Evolutionary conservation across 2,888 invertebrate species (phyloP).

Genomic region (Vanessa cardui): DNA sequence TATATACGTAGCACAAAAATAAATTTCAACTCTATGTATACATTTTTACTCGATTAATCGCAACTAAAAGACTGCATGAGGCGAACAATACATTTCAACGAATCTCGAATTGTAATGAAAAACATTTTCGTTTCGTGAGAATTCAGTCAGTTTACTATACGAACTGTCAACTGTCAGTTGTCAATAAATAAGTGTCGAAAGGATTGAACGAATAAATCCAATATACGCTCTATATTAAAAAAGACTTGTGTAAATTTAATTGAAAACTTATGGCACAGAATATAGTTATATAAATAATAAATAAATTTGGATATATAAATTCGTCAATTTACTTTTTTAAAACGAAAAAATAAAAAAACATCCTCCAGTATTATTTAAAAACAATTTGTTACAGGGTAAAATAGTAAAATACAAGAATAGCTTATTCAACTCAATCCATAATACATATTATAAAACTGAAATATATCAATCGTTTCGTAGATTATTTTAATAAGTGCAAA

Average conservation of each 20-base stretch:
- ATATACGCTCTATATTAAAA: not conserved
- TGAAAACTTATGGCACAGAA: no score
- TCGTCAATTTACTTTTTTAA: no score
- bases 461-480: no score
- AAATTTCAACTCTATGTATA: not conserved
- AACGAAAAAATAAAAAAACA: no score
- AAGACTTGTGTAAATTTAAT: no score
- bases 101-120: not conserved
- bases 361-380: no score
- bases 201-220: not conserved
- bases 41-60: not conserved
- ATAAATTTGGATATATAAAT: no score
- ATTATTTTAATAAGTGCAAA: no score
- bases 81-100: constrained; percentile 1
- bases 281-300: no score
- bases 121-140: not conserved
- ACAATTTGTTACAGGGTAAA: no score
- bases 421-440: no score
- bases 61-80: not conserved
- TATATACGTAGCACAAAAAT: not conserved
- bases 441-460: no score
- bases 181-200: not conserved
- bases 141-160: not conserved
- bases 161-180: constrained; percentile 11
- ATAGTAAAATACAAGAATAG: not conserved